A percentile compares a stretch with the other conserved stretches of the same genome.
Conservation (phyloP, 2,797 vertebrate species). For the Platalea minor region DNA sequence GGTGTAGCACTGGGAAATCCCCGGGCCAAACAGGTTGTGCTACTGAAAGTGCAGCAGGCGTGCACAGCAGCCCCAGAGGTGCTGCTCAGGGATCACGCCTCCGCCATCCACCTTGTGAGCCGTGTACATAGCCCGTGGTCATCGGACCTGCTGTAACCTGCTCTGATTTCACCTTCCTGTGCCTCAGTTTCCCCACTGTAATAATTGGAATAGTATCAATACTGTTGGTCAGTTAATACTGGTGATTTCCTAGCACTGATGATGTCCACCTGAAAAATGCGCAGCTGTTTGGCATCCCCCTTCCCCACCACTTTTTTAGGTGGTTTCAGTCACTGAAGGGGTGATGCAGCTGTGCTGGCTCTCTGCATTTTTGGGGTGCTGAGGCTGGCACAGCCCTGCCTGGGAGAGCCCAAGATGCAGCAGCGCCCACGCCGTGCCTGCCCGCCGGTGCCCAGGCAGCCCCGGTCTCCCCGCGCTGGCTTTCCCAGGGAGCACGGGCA, state of each 20-base stretch:
- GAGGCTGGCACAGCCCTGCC: not conserved
- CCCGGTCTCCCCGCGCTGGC: fast-evolving
- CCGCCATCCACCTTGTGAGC: not conserved
- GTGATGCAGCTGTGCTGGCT: not conserved
- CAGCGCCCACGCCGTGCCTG: fast-evolving
- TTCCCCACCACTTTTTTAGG: not conserved
- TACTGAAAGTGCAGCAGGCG: not conserved
- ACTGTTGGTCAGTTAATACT: fast-evolving
- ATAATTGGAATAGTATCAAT: fast-evolving
- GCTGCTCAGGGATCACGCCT: not conserved
- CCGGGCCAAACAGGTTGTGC: not conserved
- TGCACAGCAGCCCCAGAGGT: not conserved
- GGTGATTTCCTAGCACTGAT: not conserved
- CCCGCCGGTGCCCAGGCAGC: not conserved
- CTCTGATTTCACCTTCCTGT: not conserved
- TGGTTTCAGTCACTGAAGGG: not conserved
- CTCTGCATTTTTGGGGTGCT: not conserved
- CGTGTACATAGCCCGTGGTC: not conserved
- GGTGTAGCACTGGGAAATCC: not conserved
- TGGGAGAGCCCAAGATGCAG: not conserved
- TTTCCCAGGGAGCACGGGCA: not conserved
- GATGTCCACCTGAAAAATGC: not conserved
- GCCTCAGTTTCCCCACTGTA: not conserved
- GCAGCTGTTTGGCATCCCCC: not conserved
- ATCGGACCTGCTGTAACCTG: not conserved